Conservation (phyloP, 2,888 invertebrate species). For the Epirrhoe tristata region DNA sequence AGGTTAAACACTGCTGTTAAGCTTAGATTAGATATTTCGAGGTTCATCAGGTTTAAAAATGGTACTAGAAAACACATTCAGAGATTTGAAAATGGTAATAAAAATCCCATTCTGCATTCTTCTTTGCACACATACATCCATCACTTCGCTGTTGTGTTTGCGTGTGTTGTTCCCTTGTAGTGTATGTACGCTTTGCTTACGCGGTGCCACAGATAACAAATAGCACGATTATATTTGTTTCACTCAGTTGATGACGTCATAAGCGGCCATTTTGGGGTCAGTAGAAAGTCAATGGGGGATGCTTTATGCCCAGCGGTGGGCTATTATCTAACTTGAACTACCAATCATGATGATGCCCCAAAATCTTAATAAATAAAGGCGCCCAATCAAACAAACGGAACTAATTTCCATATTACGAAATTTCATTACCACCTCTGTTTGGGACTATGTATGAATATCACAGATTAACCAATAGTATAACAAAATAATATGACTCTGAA, state of each 20-base stretch:
- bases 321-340: too few species aligned
- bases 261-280: not conserved
- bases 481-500: not conserved
- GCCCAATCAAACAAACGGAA: not conserved
- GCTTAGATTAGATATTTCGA: too few species aligned
- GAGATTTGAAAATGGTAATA: constrained; percentile 4
- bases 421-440: not conserved
- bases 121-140: constrained; percentile 45
- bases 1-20: too few species aligned
- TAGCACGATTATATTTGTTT: not conserved
- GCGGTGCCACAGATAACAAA: constrained; percentile 17
- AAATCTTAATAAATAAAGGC: too few species aligned
- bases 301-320: too few species aligned
- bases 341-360: too few species aligned
- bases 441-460: not conserved
- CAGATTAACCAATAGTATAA: not conserved
- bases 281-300: too few species aligned
- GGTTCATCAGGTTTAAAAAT: too few species aligned
- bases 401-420: not conserved
- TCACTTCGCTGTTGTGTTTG: constrained; percentile 36
- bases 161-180: constrained; percentile 40
- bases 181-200: constrained; percentile 33
- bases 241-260: constrained; percentile 3
- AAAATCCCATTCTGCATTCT: constrained; percentile 22
- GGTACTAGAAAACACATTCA: too few species aligned